phyloP scores from a whole-genome alignment of 2,888 invertebrate genomes.

The Heterodera filipjevi region DNA sequence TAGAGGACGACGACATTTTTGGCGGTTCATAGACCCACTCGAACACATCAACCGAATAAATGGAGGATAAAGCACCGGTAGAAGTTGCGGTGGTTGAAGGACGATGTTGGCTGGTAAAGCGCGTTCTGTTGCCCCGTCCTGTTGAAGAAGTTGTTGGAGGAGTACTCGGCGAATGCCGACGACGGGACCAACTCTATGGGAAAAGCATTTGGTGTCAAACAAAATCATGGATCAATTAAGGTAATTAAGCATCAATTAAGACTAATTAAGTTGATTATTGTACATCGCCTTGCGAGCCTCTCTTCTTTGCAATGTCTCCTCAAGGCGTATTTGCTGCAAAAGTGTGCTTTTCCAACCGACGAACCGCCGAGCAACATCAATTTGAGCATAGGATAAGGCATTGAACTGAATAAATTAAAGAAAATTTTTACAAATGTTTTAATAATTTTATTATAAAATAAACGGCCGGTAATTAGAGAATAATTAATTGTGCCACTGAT shows the following conservation, averaged over 20 bases:
- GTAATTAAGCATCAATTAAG: background rate
- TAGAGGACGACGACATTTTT: slow-evolving; percentile 67
- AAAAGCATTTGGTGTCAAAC: background rate
- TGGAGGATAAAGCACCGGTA: slow-evolving; percentile 76
- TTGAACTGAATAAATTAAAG: slow-evolving; percentile 71
- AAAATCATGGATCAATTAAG: background rate
- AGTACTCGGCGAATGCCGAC: slow-evolving; percentile 80
- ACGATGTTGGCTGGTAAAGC: slow-evolving; percentile 14
- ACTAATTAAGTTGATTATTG: background rate
- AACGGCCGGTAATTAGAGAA: too few species aligned
- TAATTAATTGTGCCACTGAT: background rate
- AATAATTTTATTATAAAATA: too few species aligned
- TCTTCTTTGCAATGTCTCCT: slow-evolving; percentile 74
- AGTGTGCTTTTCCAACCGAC: slow-evolving; percentile 85
- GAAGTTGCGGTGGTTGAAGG: background rate
- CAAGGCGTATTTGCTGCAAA: slow-evolving; percentile 80
- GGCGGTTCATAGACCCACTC: slow-evolving; percentile 68
- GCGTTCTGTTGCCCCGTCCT: slow-evolving; percentile 66
- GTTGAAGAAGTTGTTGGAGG: slow-evolving; percentile 71
- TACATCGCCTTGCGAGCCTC: slow-evolving; percentile 38
- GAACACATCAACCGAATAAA: slow-evolving; percentile 86
- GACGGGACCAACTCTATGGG: slow-evolving; percentile 82
- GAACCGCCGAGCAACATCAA: slow-evolving; percentile 75
- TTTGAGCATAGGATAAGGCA: slow-evolving; percentile 91
- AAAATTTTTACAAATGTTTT: too few species aligned